Evolutionary conservation across 1,140 invertebrate genomes (phyloP).

Genomic region (Sitodiplosis mosellana): DNA sequence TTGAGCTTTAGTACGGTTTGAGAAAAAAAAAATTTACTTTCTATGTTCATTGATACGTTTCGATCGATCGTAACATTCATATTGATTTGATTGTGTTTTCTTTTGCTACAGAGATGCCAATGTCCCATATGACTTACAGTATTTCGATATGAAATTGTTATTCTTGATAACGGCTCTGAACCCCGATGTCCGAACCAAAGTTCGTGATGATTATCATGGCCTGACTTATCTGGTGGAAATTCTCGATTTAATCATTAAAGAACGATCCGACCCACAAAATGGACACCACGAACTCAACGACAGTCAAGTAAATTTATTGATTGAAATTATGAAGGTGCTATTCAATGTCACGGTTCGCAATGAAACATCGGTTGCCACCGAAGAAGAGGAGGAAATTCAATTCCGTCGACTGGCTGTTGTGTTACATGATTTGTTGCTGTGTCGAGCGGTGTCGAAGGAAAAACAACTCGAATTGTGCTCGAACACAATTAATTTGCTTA

Average conservation of each 20-base stretch:
- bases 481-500: slow-evolving; percentile 44
- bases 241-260: slow-evolving; percentile 50
- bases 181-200: slow-evolving; percentile 42
- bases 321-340: slow-evolving; percentile 74
- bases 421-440: slow-evolving; percentile 49
- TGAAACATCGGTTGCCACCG: slow-evolving; percentile 27
- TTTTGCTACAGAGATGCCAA: slow-evolving; percentile 22
- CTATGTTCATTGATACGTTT: neutral
- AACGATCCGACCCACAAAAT: slow-evolving; percentile 13
- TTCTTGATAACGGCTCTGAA: slow-evolving; percentile 75
- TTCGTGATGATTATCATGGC: slow-evolving; percentile 62
- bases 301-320: slow-evolving; percentile 45
- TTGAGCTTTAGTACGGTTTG: slow-evolving; percentile 14
- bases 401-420: slow-evolving; percentile 52
- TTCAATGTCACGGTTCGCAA: slow-evolving; percentile 63
- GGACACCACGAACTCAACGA: slow-evolving; percentile 28
- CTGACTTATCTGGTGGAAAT: slow-evolving; percentile 62
- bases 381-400: slow-evolving; percentile 51
- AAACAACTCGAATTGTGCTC: slow-evolving; percentile 52
- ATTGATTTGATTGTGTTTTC: slow-evolving; percentile 2
- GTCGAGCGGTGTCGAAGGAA: slow-evolving; percentile 33
- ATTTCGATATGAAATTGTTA: slow-evolving; percentile 73
- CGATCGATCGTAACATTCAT: neutral
- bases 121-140: slow-evolving; percentile 50
- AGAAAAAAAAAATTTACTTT: neutral